Base-by-base conservation (phyloP, 1,140 invertebrate genomes). In the Pseudachorutes palmiensis region DNA sequence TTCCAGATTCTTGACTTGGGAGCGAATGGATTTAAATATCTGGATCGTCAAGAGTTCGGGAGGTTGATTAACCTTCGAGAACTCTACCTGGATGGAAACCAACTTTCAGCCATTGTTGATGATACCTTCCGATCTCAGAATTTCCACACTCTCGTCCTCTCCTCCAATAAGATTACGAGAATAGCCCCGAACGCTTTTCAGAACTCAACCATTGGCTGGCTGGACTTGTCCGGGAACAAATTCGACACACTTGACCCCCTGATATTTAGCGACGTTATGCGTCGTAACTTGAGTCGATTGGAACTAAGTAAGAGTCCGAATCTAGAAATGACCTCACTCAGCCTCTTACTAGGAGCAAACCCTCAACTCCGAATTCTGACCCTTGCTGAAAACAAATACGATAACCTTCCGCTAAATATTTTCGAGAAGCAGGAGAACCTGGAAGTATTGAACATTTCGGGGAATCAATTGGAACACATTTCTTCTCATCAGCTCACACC, bases 1-100 rank as follows among this genome's bases (percentile, higher is more conserved):
- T 62, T 72, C 64, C 82, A 83, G 70, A 82, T 85, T 72, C 79
- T 92, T 64, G 88, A 90, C 78, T 80, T 92, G 71, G 86, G 88
- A 48, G 81, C 88, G 74, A 92, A 92, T 79, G 77, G 83, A 70
- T 87, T 92, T 72, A 87, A 88, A 77, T 88, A 88, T 78, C 77
- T 92, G 57, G 83, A 84, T 69, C 79, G 85, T 24, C 88, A 90
- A 74, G 86, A 87, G 74, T 88, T 89, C 74, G 81, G 81, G 66
- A 85, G 86, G 75, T 79, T 89, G 65, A 75, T 70, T 19, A 72
- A 76, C 30, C 78, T 92, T 41, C 83, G 83, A 73, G 83, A 82
- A 71, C 80, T 92, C 55, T 80, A 81, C 72, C 79, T 91, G 69
- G 87, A 90, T 74, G 87, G 88, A 31, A 92, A 91, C 79, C 83